phyloP scores from a whole-genome alignment of 2,113 vertebrate species.

The Silurus glanis region DNA sequence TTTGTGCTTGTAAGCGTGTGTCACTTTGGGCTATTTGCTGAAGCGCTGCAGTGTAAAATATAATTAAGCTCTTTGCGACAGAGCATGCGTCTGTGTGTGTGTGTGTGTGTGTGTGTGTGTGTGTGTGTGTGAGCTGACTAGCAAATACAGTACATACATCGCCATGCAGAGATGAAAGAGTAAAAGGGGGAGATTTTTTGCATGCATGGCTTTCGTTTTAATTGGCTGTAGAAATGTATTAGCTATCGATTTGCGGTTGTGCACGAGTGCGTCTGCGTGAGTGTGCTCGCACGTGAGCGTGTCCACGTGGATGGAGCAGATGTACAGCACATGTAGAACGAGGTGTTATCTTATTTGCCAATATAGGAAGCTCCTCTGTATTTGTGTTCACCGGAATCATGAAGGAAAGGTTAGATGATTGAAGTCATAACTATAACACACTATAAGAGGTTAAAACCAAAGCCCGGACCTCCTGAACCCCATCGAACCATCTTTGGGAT shows the following conservation, averaged over 20 bases:
- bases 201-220: neutral
- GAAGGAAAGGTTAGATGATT: no score
- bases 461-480: neutral
- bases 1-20: constrained; percentile 37
- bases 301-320: neutral
- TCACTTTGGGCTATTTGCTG: constrained; percentile 50
- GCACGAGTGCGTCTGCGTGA: neutral
- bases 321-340: neutral
- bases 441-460: neutral
- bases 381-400: no score
- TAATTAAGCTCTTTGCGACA: constrained; percentile 48
- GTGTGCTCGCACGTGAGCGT: neutral
- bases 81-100: neutral
- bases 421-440: no score
- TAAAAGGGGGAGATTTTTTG: neutral
- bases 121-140: constrained; percentile 15
- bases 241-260: constrained; percentile 27
- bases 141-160: neutral
- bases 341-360: neutral
- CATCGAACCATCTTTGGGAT: neutral
- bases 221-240: constrained; percentile 1
- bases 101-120: no score
- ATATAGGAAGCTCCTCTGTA: neutral
- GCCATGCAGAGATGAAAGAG: neutral
- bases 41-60: constrained; percentile 53